Evolutionary conservation across 2,113 vertebrate genomes (phyloP).

Genomic region (Archilochus colubris): DNA sequence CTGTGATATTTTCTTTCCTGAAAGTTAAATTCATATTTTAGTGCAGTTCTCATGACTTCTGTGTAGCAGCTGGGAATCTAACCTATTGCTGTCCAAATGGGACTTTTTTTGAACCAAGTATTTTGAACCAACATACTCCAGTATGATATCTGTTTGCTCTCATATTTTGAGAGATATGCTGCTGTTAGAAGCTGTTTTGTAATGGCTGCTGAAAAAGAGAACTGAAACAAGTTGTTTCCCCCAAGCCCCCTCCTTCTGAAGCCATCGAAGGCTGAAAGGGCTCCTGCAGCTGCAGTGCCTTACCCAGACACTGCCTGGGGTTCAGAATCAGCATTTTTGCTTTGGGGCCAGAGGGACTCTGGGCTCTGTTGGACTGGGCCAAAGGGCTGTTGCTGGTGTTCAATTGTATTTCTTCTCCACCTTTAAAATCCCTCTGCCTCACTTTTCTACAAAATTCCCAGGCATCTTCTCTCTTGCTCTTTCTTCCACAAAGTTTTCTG

Average conservation of each 20-base stretch:
- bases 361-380: not conserved
- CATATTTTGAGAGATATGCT: not conserved
- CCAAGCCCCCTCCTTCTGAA: not conserved
- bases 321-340: not conserved
- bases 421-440: not conserved
- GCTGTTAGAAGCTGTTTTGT: slow-evolving; percentile 19
- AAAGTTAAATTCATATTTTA: not conserved
- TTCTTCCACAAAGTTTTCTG: not conserved
- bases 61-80: not conserved
- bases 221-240: slow-evolving; percentile 32
- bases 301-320: not conserved
- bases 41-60: not conserved
- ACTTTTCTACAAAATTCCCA: not conserved
- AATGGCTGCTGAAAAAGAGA: slow-evolving; percentile 30
- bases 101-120: not conserved
- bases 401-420: not conserved
- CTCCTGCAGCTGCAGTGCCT: not conserved
- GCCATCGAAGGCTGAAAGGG: not conserved
- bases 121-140: not conserved
- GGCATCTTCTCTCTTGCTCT: not conserved
- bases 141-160: fast-evolving
- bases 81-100: not conserved
- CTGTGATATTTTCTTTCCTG: not conserved
- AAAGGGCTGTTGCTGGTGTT: not conserved
- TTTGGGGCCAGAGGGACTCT: not conserved